phyloP scores from a whole-genome alignment of 2,888 invertebrate species.

The Steinernema scapterisci region DNA sequence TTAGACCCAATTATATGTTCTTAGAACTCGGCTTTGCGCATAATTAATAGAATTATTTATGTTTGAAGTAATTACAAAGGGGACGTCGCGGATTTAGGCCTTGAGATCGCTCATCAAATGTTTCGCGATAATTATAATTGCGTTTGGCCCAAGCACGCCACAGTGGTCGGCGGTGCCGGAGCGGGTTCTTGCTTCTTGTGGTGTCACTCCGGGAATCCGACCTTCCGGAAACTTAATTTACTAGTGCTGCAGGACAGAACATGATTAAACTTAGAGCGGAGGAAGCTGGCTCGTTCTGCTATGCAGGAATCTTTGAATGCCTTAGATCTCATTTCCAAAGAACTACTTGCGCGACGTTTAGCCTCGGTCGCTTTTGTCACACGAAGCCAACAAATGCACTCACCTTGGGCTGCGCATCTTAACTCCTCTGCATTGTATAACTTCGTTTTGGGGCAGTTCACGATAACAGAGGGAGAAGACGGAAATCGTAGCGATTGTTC shows the following conservation, averaged over 20 bases:
- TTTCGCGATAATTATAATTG: not conserved
- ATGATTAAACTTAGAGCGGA: not conserved
- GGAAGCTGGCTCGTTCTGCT: not conserved
- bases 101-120: not conserved
- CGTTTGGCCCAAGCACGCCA: not conserved
- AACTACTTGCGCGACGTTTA: too few relatives aligned
- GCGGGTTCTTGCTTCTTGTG: too few relatives aligned
- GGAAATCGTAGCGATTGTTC: too few relatives aligned
- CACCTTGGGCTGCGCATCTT: too few relatives aligned
- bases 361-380: too few relatives aligned
- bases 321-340: not conserved
- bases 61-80: not conserved
- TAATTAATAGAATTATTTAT: constrained; percentile 25
- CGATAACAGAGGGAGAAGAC: too few relatives aligned
- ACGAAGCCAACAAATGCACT: too few relatives aligned
- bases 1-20: constrained; percentile 26
- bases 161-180: too few relatives aligned
- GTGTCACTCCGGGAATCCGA: too few relatives aligned
- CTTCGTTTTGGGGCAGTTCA: too few relatives aligned
- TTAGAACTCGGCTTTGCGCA: not conserved
- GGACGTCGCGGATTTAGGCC: not conserved
- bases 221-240: too few relatives aligned
- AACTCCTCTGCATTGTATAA: too few relatives aligned
- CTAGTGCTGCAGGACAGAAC: not conserved
- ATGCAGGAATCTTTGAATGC: not conserved